Percentiles rank a stretch among this genome's conserved stretches.
phyloP scores from a whole-genome alignment of 2,888 invertebrate genomes.

The Trichogramma dendrolimi region DNA sequence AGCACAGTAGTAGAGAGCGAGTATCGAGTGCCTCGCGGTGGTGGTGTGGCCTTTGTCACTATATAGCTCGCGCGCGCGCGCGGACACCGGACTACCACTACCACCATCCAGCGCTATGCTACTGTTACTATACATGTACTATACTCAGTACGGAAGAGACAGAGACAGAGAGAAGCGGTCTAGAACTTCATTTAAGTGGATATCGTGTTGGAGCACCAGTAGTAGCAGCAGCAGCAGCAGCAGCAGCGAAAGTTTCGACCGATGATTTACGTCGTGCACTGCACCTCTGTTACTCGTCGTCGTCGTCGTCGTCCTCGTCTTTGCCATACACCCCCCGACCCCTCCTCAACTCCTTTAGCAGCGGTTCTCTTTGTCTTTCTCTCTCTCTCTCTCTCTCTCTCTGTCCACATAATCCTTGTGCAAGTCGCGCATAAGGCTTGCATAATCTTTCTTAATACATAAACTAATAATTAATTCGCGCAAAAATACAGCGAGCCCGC shows the following conservation, averaged over 20 bases:
- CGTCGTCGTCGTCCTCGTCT: background rate
- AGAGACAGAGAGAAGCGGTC: constrained; percentile 12
- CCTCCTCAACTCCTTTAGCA: too few species aligned
- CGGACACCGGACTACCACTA: constrained; percentile 22
- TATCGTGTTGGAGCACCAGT: constrained; percentile 29
- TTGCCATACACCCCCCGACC: background rate
- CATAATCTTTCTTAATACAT: too few species aligned
- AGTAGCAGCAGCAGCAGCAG: too few species aligned
- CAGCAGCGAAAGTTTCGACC: constrained; percentile 30
- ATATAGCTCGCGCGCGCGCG: background rate
- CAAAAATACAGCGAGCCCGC: too few species aligned
- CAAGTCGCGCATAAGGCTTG: too few species aligned
- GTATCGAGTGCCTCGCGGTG: too few species aligned
- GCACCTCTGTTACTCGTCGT: constrained; percentile 23
- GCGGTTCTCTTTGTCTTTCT: too few species aligned
- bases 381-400: too few species aligned
- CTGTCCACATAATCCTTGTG: too few species aligned
- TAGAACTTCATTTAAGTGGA: constrained; percentile 36
- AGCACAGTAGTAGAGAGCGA: too few species aligned
- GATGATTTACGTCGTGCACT: constrained; percentile 32
- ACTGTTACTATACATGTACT: constrained; percentile 32
- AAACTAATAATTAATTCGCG: too few species aligned
- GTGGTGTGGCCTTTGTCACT: too few species aligned
- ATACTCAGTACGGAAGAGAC: constrained; percentile 3
- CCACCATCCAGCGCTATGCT: constrained; percentile 30